These are phyloP conservation scores for Zaprionus gabonicus DNA, from an alignment of 1,140 invertebrate species.

Conservation along the genomic window DNA sequence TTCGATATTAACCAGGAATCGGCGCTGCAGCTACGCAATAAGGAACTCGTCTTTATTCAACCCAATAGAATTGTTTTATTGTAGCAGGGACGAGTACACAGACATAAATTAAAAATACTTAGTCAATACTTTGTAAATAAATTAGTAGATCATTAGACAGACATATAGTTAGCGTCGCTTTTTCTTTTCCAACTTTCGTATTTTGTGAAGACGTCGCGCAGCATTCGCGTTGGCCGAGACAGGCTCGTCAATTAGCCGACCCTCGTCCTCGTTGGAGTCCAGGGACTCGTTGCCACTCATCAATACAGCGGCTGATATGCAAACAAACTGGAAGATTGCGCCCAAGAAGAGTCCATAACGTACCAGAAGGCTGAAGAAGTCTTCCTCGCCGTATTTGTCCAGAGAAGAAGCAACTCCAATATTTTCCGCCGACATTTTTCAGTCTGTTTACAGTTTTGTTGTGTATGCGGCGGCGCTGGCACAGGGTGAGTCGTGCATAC, in stretches of 20 bases:
- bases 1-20: slow-evolving; percentile 13
- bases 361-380: slow-evolving; percentile 65
- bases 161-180: slow-evolving; percentile 66
- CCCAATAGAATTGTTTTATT: slow-evolving; percentile 55
- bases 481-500: slow-evolving; percentile 15
- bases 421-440: slow-evolving; percentile 53
- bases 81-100: slow-evolving; percentile 28
- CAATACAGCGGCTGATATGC: slow-evolving; percentile 68
- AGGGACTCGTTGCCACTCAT: slow-evolving; percentile 56
- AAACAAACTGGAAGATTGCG: slow-evolving; percentile 74
- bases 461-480: slow-evolving; percentile 37
- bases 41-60: slow-evolving; percentile 34
- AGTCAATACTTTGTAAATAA: slow-evolving; percentile 36
- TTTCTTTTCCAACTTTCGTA: slow-evolving; percentile 79
- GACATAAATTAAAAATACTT: slow-evolving; percentile 20
- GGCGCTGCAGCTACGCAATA: slow-evolving; percentile 18
- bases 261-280: slow-evolving; percentile 49
- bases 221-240: slow-evolving; percentile 40
- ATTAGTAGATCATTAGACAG: slow-evolving; percentile 16
- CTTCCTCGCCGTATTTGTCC: slow-evolving; percentile 77
- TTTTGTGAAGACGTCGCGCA: slow-evolving; percentile 69
- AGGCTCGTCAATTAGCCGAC: slow-evolving; percentile 35
- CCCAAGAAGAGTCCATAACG: slow-evolving; percentile 77
- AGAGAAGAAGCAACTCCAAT: slow-evolving; percentile 50
- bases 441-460: slow-evolving; percentile 46